Evolutionary conservation across 2,113 vertebrate species (phyloP).

Genomic region (Carassius carassius): DNA sequence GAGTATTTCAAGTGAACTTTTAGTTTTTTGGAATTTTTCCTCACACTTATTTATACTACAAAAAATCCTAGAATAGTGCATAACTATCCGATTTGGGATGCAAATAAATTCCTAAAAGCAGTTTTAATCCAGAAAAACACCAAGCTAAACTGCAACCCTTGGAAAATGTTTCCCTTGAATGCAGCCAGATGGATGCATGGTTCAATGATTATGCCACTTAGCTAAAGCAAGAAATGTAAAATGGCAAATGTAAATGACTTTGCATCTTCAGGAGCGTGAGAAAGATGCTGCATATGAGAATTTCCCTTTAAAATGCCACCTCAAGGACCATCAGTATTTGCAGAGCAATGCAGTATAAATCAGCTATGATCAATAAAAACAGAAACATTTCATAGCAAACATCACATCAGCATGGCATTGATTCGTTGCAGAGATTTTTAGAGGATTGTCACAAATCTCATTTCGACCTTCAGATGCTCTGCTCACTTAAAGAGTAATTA

Average conservation of each 20-base stretch:
- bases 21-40: no score
- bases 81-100: no score
- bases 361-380: not conserved
- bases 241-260: conserved; percentile 42
- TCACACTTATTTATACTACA: no score
- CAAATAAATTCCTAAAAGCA: not conserved
- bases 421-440: not conserved
- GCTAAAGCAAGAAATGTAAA: conserved; percentile 38
- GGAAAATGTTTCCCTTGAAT: conserved; percentile 35
- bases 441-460: not conserved
- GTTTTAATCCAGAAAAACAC: not conserved
- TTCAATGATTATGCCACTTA: conserved; percentile 47
- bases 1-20: no score
- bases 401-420: not conserved
- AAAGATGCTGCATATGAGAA: not conserved
- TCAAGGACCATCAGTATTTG: not conserved
- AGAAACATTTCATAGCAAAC: not conserved
- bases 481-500: conserved; percentile 11
- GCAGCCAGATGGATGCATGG: conserved; percentile 44
- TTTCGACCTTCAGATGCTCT: not conserved
- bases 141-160: conserved; percentile 15
- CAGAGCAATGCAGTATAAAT: not conserved
- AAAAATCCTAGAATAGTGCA: no score
- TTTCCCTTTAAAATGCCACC: not conserved
- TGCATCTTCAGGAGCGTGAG: conserved; percentile 2